Conservation (phyloP, 2,113 vertebrate species). For the Lasiurus borealis region DNA sequence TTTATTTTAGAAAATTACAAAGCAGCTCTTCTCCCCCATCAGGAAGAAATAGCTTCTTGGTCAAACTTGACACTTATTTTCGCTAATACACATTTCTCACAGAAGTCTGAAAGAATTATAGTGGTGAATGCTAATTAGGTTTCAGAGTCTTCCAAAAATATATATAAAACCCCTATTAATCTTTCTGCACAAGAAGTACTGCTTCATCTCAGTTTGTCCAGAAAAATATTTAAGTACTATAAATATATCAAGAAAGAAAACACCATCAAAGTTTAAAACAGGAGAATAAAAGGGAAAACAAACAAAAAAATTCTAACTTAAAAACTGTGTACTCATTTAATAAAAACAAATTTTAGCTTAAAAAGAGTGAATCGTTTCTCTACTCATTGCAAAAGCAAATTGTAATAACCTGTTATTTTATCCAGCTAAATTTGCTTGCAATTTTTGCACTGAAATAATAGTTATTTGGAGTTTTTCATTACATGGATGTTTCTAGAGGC, state of each 20-base stretch:
- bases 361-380: neutral
- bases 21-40: neutral
- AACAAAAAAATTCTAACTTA: neutral
- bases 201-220: neutral
- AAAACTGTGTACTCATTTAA: neutral
- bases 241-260: slow-evolving; percentile 31
- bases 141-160: slow-evolving; percentile 37
- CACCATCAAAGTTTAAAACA: slow-evolving; percentile 16
- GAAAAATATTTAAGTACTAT: neutral
- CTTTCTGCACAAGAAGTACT: slow-evolving; percentile 3
- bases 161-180: neutral
- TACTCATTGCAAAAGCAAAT: slow-evolving; percentile 41
- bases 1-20: slow-evolving; percentile 69
- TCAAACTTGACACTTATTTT: slow-evolving; percentile 54
- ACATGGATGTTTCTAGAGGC: neutral
- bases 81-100: neutral
- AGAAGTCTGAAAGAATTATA: slow-evolving; percentile 53
- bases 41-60: slow-evolving; percentile 42
- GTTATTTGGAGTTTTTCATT: slow-evolving; percentile 66
- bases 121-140: slow-evolving; percentile 40
- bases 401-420: slow-evolving; percentile 7
- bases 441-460: slow-evolving; percentile 49
- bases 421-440: slow-evolving; percentile 18
- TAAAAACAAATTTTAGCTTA: slow-evolving; percentile 9
- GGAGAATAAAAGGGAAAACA: slow-evolving; percentile 27